Base-by-base conservation (phyloP, 1,140 invertebrate species). In the Bradynema listronoti region DNA sequence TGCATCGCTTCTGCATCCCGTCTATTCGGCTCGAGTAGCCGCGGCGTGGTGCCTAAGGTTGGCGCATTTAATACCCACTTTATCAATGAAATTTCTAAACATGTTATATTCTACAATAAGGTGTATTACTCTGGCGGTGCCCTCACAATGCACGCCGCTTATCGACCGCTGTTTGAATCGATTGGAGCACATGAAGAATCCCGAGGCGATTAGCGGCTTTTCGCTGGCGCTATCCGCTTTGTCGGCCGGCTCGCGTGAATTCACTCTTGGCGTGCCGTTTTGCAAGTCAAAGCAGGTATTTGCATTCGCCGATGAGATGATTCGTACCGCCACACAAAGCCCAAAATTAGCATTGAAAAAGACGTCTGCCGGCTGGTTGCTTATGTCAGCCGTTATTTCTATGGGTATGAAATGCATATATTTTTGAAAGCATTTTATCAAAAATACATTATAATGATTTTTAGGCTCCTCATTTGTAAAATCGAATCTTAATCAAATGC, bases 381-480 rank as follows among this genome's bases (percentile, higher is more conserved):
- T 99, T 19, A 90, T 98, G 72, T 91, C 91, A 39, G 87, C 93
- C 55, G 88, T 98, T 24, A 93, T 96, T 86, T 94, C 91, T 14
- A 78, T 98, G 66, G 91, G 90, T 88, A 80, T 30, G 30, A 14
- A 19, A n/a, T n/a, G n/a, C n/a, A 7, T 19, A 46, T 7, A 7
- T 7, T 6, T 43, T 69, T 22, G 46, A 56, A 19, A 25, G 14
- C 2, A 32, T 19, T 29, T n/a, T 2, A 47, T 19, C 22, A 39
- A n/a, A 19, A 62, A 32, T 32, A 1, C 22, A 49, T 49, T 11
- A 11, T 30, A 11, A 29, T 6, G 30, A 59, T 59, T 69, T 71
- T 39, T 58, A 88, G 89, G 87, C 53, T 85, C 88, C 3, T 86
- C 89, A 5, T 90, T 93, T 3, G 89, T 95, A 1, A 85, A 87